A percentile compares a stretch with the other conserved stretches of the same genome.
These are phyloP conservation scores for Chaetophractus vellerosus DNA, from an alignment of 2,797 vertebrate species.

Conservation along the genomic window DNA sequence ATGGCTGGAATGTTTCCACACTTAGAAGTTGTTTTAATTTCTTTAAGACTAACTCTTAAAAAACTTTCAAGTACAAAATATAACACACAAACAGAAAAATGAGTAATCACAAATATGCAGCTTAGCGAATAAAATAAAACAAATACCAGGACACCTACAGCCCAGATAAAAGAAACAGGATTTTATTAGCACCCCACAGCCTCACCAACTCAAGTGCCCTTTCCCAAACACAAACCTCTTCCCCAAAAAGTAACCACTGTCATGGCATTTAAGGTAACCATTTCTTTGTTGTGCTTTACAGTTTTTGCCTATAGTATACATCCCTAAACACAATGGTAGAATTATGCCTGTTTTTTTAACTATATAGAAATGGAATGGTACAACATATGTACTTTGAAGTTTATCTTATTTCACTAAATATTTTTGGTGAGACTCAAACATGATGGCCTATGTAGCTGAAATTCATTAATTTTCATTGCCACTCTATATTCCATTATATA, in stretches of 20 bases:
- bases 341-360: not conserved
- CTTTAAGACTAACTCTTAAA: not conserved
- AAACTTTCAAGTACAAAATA: conserved; percentile 17
- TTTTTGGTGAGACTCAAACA: conserved; percentile 11
- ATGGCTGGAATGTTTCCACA: not conserved
- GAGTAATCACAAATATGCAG: not conserved
- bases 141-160: not conserved
- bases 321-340: not conserved
- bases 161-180: not conserved
- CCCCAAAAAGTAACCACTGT: not conserved
- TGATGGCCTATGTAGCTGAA: not conserved
- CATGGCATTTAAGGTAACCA: not conserved
- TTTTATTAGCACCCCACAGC: not conserved
- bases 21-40: conserved; percentile 18
- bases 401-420: not conserved
- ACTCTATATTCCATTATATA: conserved; percentile 2
- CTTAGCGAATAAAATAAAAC: not conserved
- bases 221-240: not conserved
- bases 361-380: not conserved
- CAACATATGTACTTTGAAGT: not conserved
- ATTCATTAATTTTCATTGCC: not conserved
- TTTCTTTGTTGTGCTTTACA: not conserved
- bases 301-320: not conserved
- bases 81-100: conserved; percentile 44
- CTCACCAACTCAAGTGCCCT: not conserved